Evolutionary conservation across 2,888 invertebrate genomes (phyloP).

Genomic region (Masnerella sp.): DNA sequence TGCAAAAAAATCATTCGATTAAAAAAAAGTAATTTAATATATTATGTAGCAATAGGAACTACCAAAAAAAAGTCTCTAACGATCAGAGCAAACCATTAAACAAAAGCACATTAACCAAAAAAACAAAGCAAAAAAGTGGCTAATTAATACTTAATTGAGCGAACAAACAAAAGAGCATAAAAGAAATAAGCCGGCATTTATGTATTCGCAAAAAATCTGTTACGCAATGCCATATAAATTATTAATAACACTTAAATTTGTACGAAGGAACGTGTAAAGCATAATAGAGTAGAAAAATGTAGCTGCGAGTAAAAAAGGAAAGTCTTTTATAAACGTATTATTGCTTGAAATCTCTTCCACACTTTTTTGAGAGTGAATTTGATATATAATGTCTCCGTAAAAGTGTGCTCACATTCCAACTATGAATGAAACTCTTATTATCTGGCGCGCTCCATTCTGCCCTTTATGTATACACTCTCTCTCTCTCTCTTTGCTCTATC

Average conservation of each 20-base stretch:
- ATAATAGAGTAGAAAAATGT: constrained; percentile 55
- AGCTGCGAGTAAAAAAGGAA: constrained; percentile 34
- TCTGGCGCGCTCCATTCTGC: constrained; percentile 60
- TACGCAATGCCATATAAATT: constrained; percentile 28
- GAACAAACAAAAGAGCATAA: too few species aligned
- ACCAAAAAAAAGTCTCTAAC: too few species aligned
- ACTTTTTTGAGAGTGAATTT: constrained; percentile 59
- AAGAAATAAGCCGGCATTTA: background rate
- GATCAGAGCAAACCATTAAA: too few species aligned
- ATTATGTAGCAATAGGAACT: too few species aligned
- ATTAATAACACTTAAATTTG: constrained; percentile 48
- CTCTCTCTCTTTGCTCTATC: constrained; percentile 31
- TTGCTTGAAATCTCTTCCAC: constrained; percentile 53
- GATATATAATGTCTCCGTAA: constrained; percentile 61
- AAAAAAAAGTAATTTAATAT: too few species aligned
- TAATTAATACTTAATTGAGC: too few species aligned
- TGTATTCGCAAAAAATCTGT: background rate
- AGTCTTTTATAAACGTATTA: constrained; percentile 56
- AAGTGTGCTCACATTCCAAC: constrained; percentile 60
- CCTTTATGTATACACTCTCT: constrained; percentile 60
- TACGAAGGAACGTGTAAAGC: constrained; percentile 40
- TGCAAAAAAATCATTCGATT: too few species aligned
- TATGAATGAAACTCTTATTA: constrained; percentile 62
- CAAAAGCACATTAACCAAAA: too few species aligned
- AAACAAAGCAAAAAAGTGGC: too few species aligned